These are phyloP conservation scores for Trididemnum miniatum DNA, from an alignment of 23 tunicate species.

Conservation along the genomic window DNA sequence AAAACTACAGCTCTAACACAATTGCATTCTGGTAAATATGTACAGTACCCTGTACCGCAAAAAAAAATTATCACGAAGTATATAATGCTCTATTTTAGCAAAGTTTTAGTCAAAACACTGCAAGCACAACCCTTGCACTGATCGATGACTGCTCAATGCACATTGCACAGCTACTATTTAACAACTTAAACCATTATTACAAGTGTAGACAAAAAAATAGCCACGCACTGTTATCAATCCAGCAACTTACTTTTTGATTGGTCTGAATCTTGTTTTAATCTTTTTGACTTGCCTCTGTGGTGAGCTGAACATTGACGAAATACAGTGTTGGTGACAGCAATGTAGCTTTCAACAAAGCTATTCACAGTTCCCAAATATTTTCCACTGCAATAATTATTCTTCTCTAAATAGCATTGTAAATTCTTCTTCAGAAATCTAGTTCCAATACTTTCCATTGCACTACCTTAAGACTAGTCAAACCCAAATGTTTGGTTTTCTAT, in stretches of 20 bases:
- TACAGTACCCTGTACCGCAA: no score
- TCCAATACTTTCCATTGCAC: no score
- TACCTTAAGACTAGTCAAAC: no score
- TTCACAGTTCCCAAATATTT: slow-evolving; percentile 40
- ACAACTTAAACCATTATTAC: neutral
- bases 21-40: neutral
- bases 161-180: neutral
- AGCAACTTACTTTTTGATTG: slow-evolving; percentile 40
- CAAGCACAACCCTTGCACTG: neutral
- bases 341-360: slow-evolving; percentile 50
- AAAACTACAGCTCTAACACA: no score
- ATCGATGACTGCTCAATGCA: neutral
- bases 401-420: slow-evolving; percentile 21
- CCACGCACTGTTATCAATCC: no score
- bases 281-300: slow-evolving; percentile 55
- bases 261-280: slow-evolving; percentile 34
- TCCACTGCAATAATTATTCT: slow-evolving; percentile 44
- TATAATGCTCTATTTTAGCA: no score
- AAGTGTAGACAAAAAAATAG: neutral
- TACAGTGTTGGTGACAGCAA: slow-evolving; percentile 30
- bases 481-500: no score
- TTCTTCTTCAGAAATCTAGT: slow-evolving; percentile 9
- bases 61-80: no score
- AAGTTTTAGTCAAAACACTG: neutral
- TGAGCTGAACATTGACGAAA: slow-evolving; percentile 46